Base-by-base conservation (phyloP, 1,140 invertebrate species). In the Planococcus citri region DNA sequence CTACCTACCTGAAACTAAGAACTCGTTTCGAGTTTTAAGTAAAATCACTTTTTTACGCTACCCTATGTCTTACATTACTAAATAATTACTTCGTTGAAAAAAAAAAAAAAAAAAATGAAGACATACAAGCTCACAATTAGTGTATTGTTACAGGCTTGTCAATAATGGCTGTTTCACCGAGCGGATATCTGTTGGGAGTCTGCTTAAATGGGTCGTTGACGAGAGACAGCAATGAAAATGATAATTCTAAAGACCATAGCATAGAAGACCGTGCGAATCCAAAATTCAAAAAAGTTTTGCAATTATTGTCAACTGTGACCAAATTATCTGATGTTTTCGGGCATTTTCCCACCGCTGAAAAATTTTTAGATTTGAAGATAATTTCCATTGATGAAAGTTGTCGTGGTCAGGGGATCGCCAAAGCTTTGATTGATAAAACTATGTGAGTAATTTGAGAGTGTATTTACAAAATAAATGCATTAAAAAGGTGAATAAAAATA, bases 321-420 rank as follows among this genome's bases (percentile, higher is more conserved):
- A 77, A 78, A 22, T 78, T 83, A 71, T 82, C 82, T 0, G 80
- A 82, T 72, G 76, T 84, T 0, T 83, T 83, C 75, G 78, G 77
- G 21, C 81, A 81, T 74, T 85, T 82, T 75, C 81, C 82, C 0
- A 79, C 80, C 6, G 78, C 83, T 58, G 78, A 86, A 58, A 80
- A 75, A 1, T 77, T 83, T 0, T 71, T 88, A 71, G 85, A 87
- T 69, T 74, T 87, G 33, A 83, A 83, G 73, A 86, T 89, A 71
- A 76, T 87, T 1, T 86, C 86, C 1, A 87, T 87, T 0, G 84
- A 88, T 74, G 77, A 77, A 1, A 80, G 78, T 1, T 87, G 83
- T 80, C 78, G 87, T 57, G 87, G 87, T 12, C 79, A 82, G 71
- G 86, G 87, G 3, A 81, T 89, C 8, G 87, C 83, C 72, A 84